Conservation (phyloP, 2,113 vertebrate genomes). For the Nycticebus coucang region DNA sequence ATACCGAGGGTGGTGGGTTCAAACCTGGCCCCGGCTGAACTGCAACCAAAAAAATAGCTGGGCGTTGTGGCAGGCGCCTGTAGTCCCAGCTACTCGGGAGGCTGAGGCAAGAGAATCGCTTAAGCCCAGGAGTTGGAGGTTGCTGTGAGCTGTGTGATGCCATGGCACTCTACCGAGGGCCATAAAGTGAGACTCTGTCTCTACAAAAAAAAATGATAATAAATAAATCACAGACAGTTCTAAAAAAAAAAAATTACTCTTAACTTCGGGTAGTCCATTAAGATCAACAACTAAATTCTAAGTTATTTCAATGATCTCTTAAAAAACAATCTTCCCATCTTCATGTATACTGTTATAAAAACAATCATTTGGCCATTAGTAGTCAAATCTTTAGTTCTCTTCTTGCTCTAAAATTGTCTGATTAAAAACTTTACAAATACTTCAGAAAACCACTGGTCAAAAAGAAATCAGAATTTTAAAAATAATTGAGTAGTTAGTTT, state of each 20-base stretch:
- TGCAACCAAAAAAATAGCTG: too few relatives aligned
- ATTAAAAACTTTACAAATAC: not conserved
- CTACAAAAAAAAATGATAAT: too few relatives aligned
- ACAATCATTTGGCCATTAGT: slow-evolving; percentile 17
- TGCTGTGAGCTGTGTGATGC: too few relatives aligned
- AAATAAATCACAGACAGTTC: not conserved
- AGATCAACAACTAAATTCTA: slow-evolving; percentile 39
- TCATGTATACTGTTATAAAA: not conserved
- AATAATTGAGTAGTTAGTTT: not conserved
- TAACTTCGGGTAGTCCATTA: not conserved
- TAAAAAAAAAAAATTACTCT: not conserved
- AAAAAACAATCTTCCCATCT: not conserved
- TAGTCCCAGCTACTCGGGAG: too few relatives aligned
- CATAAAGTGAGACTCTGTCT: too few relatives aligned
- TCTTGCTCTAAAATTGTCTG: slow-evolving; percentile 1
- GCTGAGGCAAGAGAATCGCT: too few relatives aligned
- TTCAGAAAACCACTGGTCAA: slow-evolving; percentile 21
- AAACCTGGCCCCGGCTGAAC: too few relatives aligned
- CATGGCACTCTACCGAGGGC: too few relatives aligned
- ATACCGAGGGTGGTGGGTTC: too few relatives aligned
- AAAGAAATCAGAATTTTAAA: slow-evolving; percentile 14
- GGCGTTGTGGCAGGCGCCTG: too few relatives aligned
- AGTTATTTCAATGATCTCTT: not conserved
- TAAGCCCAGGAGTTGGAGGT: too few relatives aligned
- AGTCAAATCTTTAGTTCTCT: not conserved